Evolutionary conservation across 1,140 invertebrate species (phyloP).

Genomic region (Pararge aegeria): DNA sequence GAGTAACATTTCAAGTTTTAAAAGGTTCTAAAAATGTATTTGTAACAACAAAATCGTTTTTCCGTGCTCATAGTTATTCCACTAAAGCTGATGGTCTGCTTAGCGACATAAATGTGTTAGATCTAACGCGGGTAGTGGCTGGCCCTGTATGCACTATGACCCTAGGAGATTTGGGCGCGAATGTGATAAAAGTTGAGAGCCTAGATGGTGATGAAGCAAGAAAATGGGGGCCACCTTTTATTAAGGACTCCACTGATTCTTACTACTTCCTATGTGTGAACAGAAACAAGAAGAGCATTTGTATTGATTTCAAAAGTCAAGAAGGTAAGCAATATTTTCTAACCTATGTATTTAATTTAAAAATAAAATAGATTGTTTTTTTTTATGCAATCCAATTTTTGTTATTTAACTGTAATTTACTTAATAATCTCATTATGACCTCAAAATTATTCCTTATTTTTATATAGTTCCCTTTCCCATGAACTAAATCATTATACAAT

Average conservation of each 20-base stretch:
- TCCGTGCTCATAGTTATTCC: constrained; percentile 25
- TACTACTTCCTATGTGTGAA: constrained; percentile 95
- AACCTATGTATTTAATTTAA: constrained; percentile 8
- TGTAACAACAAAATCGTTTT: background rate
- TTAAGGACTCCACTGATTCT: constrained; percentile 85
- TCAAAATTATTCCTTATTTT: too few species aligned
- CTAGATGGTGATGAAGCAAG: constrained; percentile 93
- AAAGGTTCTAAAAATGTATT: constrained; percentile 6
- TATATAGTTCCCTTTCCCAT: too few species aligned
- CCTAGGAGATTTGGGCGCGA: constrained; percentile 95
- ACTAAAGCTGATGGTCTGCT: constrained; percentile 44
- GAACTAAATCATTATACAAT: too few species aligned
- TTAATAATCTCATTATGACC: too few species aligned
- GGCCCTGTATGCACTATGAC: constrained; percentile 96
- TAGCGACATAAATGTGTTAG: constrained; percentile 87
- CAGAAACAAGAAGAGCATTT: constrained; percentile 97
- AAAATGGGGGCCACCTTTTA: constrained; percentile 96
- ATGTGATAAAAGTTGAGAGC: constrained; percentile 95
- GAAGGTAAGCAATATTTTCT: constrained; percentile 79
- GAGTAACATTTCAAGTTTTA: constrained; percentile 2
- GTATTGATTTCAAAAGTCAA: constrained; percentile 89
- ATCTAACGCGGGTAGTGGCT: constrained; percentile 90
- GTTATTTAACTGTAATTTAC: too few species aligned
- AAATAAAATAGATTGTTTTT: too few species aligned
- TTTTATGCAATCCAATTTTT: too few species aligned